phyloP scores from a whole-genome alignment of 2,888 invertebrate species.

The Poecilus cupreus region DNA sequence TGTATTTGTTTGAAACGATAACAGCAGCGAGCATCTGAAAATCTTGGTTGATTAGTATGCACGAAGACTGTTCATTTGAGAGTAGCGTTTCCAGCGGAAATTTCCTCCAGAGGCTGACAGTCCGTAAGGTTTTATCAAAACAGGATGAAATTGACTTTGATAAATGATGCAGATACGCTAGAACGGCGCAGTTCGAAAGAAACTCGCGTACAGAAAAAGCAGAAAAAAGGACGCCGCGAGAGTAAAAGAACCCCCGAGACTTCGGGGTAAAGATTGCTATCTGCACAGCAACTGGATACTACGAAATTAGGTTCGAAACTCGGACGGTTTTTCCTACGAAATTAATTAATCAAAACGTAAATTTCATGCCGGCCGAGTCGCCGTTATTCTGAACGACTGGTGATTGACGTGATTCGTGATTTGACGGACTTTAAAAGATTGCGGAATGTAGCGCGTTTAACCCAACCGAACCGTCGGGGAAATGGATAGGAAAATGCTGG shows the following conservation, averaged over 20 bases:
- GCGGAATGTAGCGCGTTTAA: neutral
- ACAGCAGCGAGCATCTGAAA: neutral
- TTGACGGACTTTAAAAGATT: conserved; percentile 30
- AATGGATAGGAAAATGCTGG: conserved; percentile 24
- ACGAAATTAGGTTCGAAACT: conserved; percentile 52
- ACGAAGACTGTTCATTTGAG: conserved; percentile 52
- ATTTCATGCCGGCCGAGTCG: neutral
- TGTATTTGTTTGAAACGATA: no score
- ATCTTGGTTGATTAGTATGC: conserved; percentile 54
- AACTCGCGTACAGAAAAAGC: conserved; percentile 45
- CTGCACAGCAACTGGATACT: conserved; percentile 27
- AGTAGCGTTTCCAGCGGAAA: conserved; percentile 45
- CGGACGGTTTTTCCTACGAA: conserved; percentile 23
- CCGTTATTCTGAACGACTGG: neutral
- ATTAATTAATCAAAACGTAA: conserved; percentile 54
- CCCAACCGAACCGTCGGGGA: neutral
- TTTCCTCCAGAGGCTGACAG: conserved; percentile 34
- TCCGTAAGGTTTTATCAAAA: conserved; percentile 57
- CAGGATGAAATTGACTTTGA: conserved; percentile 60
- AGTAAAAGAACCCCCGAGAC: conserved; percentile 45
- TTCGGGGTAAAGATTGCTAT: conserved; percentile 44
- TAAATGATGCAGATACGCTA: conserved; percentile 55
- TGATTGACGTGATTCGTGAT: conserved; percentile 17
- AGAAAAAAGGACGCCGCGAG: conserved; percentile 24
- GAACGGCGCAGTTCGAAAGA: conserved; percentile 52